A percentile compares a stretch with the other conserved stretches of the same genome.
phyloP scores from a whole-genome alignment of 2,113 vertebrate species.

The Odocoileus virginianus region DNA sequence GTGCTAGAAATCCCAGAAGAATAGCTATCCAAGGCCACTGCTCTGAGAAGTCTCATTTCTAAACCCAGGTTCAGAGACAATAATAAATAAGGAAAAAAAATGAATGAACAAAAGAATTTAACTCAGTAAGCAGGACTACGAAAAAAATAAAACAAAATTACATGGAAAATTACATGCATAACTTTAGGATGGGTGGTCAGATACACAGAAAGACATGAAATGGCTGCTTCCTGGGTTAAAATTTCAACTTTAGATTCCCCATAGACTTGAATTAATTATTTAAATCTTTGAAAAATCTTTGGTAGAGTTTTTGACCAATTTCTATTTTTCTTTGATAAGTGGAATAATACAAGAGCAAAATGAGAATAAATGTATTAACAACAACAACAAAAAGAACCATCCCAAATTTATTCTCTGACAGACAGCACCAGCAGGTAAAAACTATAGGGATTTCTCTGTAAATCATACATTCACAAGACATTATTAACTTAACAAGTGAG shows the following conservation, averaged over 20 bases:
- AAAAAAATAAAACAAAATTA: background rate
- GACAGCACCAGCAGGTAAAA: conserved; percentile 83
- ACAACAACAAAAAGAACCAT: conserved; percentile 75
- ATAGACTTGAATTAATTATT: background rate
- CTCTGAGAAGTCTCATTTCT: background rate
- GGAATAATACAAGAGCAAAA: background rate
- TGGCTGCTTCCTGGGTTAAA: background rate
- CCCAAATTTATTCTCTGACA: conserved; percentile 92
- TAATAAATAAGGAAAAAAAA: background rate
- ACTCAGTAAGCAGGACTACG: background rate
- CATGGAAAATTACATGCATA: background rate
- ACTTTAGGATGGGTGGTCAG: background rate
- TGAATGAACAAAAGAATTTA: background rate
- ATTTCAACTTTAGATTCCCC: background rate
- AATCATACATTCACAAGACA: conserved; percentile 87
- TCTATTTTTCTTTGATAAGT: background rate
- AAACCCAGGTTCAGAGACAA: background rate
- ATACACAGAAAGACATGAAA: background rate
- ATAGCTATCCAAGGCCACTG: background rate
- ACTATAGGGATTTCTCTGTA: conserved; percentile 79
- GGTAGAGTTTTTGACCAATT: background rate
- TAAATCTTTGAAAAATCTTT: background rate
- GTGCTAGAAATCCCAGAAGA: background rate
- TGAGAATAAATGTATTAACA: background rate
- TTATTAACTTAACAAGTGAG: conserved; percentile 65